Evolutionary conservation across 1,140 invertebrate species (phyloP), one percentile per base, ranked within the genome.

Genomic region (Ruditapes philippinarum): DNA sequence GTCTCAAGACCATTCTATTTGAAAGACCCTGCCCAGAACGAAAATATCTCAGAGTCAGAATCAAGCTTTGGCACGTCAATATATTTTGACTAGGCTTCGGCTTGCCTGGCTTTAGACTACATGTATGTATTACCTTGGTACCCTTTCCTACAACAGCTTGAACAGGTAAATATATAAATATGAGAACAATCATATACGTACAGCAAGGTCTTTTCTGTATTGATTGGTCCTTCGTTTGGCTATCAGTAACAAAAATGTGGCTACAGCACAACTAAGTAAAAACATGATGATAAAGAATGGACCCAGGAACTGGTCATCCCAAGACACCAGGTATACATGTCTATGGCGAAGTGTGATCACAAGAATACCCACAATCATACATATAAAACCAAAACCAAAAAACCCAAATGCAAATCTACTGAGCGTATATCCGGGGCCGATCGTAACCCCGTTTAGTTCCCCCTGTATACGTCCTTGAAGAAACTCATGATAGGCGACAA

Each of bases 261-360:
- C 91, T 38, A 92, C 84, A 40, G 91, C 82, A n/a, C 89, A 73
- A 76, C 92, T 92, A 19, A 94, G 33, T 19, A 95, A 68, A 49
- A 93, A 93, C 19, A 94, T n/a, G 12, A 94, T 90, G 85, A 95
- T 87, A 84, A 95, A 95, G 33, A 92, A 91, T 33, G 94, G 94
- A 19, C 94, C 94, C 0, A 94, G 49, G 82, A 95, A 95, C 81
- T 94, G 93, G 49, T 90, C 90, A 25, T 92, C 82, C 92, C 93
- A 94, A 36, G 91, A 90, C 62, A 92, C 90, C 25, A 95, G 92
- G 89, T 95, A 95, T 7, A 95, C 93, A 92, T 94, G 93, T 25
- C 92, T 80, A 83, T 91, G 91, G 38, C 94, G 90, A 14, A 95
- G 86, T 28, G 91, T 90, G 1, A 95, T 90, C 22, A 95, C 76